These are phyloP conservation scores for Scopus umbretta DNA, from an alignment of 2,113 vertebrate species.

Conservation along the genomic window DNA sequence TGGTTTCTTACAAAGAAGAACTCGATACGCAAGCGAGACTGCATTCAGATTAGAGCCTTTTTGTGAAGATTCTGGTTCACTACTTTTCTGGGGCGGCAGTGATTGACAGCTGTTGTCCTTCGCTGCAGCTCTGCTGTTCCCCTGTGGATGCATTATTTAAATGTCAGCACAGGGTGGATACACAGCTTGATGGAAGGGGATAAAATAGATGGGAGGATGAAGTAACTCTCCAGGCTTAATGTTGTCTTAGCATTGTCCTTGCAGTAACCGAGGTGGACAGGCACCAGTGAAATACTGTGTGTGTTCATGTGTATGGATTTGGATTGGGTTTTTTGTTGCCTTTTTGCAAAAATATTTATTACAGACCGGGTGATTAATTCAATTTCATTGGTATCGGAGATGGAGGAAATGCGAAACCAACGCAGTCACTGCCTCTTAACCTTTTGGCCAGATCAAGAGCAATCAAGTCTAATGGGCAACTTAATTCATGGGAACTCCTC, in stretches of 20 bases:
- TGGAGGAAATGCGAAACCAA: not conserved
- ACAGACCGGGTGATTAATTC: not conserved
- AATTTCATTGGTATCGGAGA: not conserved
- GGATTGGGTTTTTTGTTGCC: not conserved
- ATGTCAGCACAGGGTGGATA: not conserved
- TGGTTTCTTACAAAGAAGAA: not conserved
- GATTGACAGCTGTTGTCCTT: not conserved
- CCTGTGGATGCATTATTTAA: not conserved
- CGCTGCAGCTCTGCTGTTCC: not conserved
- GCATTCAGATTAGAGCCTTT: not conserved
- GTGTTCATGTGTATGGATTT: not conserved
- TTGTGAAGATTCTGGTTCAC: not conserved
- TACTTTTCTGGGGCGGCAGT: not conserved
- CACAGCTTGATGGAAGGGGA: not conserved
- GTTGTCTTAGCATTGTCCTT: not conserved
- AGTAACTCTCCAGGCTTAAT: not conserved
- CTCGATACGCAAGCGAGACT: not conserved
- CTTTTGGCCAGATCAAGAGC: not conserved
- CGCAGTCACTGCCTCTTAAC: not conserved
- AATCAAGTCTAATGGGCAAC: not conserved
- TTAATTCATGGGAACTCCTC: not conserved
- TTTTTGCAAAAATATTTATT: not conserved
- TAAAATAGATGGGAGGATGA: not conserved
- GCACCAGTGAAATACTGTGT: not conserved
- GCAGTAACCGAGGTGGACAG: not conserved